Evolutionary conservation across 2,113 vertebrate genomes (phyloP), one percentile per base, ranked within the genome.

Genomic region (Heptranchias perlo): DNA sequence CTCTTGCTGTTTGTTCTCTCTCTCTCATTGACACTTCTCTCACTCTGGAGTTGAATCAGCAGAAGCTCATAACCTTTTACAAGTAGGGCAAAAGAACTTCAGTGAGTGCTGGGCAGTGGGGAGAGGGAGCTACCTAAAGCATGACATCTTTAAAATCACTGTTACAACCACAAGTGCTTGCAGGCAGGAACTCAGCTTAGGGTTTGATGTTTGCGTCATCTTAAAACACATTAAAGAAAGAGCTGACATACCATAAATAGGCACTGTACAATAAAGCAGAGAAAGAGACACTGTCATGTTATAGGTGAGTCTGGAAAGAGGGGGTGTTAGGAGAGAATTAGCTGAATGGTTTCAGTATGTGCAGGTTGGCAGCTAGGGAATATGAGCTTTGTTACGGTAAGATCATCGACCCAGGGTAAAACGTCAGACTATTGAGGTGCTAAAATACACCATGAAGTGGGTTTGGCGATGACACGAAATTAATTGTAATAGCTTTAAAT

Each of bases 401-500:
- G n/a, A 39, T 67, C 64, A 10, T 25, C 62, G 13, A 31, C 39
- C 54, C 52, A 58, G 16, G 61, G 87, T 89, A 58, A 91, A 91
- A 91, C 35, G 87, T 14, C 78, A 58, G 31, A 28, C 87, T 16
- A 58, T 35, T 91, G 54, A 58, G 49, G 61, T 58, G 18, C 39
- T 58, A 91, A 91, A 91, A 89, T 58, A 54, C 62, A 44, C 18
- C 21, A 65, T 94, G 35, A 44, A 65, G 61, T 44, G 21, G 54
- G 92, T 94, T 44, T 94, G 61, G 18, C 47, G 62, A 94, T 94
- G 92, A 94, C 58, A 65, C 65, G 86, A 89, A 44, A 86, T 47
- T 47, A 44, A 86, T 21, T 21, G 82, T 86, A 21, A 65, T 10
- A 44, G n/a, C 47, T 87, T 89, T 54, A 58, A 89, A 89, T 64